These are phyloP conservation scores for Propithecus perrieri DNA, from an alignment of 2,797 vertebrate genomes.

Conservation along the genomic window DNA sequence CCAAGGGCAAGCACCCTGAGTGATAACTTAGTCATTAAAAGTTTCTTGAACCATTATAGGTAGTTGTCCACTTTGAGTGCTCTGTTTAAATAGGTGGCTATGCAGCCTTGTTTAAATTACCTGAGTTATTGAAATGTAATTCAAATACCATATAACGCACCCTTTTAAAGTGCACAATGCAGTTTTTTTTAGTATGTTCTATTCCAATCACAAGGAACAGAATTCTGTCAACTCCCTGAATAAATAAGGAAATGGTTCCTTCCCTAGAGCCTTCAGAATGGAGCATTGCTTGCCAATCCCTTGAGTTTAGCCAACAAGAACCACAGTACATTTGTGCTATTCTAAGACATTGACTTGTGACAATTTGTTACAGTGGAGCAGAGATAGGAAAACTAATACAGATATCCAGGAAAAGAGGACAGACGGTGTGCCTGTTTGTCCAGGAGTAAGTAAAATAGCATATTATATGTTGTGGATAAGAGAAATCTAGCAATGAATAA, in stretches of 20 bases:
- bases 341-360: neutral
- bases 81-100: neutral
- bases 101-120: neutral
- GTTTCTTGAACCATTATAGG: neutral
- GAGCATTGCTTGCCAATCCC: neutral
- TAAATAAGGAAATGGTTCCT: neutral
- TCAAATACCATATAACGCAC: neutral
- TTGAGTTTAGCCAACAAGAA: neutral
- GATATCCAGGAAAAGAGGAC: neutral
- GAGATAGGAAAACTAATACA: neutral
- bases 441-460: neutral
- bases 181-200: neutral
- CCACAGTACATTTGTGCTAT: neutral
- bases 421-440: neutral
- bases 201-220: neutral
- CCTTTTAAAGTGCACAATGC: neutral
- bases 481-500: neutral
- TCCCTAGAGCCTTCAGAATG: neutral
- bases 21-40: neutral
- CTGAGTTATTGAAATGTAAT: neutral
- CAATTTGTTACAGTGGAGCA: neutral
- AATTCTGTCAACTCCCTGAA: neutral
- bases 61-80: neutral
- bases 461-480: neutral
- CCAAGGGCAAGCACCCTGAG: neutral